phyloP scores from a whole-genome alignment of 2,113 vertebrate species.

The cat (Felis catus) region DNA sequence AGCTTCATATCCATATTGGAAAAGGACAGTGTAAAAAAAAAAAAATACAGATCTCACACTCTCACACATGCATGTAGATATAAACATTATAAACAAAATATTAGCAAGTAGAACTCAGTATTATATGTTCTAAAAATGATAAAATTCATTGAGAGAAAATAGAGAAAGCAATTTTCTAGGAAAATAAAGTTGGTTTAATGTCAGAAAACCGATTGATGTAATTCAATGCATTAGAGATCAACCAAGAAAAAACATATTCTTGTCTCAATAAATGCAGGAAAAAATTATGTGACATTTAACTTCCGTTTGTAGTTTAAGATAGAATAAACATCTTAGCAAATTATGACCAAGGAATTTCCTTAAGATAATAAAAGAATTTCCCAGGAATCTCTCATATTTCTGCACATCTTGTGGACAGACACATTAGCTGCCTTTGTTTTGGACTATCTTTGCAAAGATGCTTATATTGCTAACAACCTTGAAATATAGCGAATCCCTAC shows the following conservation, averaged over 20 bases:
- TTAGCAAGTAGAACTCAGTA: neutral
- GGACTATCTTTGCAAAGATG: neutral
- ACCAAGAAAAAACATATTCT: neutral
- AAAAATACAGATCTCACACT: neutral
- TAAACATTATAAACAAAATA: neutral
- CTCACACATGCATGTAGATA: neutral
- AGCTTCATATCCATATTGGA: neutral
- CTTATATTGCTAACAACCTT: neutral
- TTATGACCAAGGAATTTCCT: neutral
- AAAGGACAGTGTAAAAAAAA: neutral
- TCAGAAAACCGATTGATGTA: neutral
- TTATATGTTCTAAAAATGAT: neutral
- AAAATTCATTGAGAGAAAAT: neutral
- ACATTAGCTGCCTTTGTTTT: neutral
- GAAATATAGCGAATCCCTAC: neutral
- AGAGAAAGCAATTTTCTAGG: neutral
- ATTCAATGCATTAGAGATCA: neutral
- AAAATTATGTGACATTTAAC: neutral
- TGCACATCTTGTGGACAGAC: neutral
- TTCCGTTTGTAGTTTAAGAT: neutral
- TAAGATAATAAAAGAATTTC: neutral
- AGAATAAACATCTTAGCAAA: neutral
- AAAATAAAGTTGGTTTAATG: neutral
- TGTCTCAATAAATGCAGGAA: neutral
- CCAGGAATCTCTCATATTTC: neutral